These are phyloP conservation scores for Diorhabda carinulata DNA, from an alignment of 1,140 invertebrate species.

Conservation along the genomic window DNA sequence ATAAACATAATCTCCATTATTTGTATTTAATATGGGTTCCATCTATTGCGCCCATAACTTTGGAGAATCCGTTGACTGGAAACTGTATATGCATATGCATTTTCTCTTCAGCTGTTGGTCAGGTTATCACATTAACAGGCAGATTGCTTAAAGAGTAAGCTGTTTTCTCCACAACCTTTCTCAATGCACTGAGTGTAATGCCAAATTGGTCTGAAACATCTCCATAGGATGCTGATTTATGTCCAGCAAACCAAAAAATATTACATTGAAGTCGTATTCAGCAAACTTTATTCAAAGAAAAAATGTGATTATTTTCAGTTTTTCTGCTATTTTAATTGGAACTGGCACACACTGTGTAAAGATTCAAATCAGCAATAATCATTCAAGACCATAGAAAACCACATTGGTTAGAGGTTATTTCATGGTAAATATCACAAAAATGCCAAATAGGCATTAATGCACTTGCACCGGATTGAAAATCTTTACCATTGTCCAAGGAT, in stretches of 20 bases:
- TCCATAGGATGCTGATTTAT: background rate
- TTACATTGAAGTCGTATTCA: background rate
- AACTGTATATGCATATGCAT: background rate
- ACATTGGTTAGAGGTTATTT: too few species aligned
- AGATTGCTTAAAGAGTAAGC: background rate
- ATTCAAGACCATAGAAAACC: too few species aligned
- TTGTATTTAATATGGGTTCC: background rate
- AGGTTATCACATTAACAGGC: background rate
- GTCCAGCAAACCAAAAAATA: background rate
- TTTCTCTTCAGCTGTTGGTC: background rate
- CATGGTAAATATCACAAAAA: too few species aligned
- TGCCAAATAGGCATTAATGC: too few species aligned
- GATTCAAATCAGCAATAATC: too few species aligned
- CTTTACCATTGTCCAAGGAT: too few species aligned
- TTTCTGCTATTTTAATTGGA: background rate
- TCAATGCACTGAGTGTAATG: background rate
- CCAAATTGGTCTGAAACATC: background rate
- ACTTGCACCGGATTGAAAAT: too few species aligned
- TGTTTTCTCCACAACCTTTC: background rate
- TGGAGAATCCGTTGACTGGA: background rate
- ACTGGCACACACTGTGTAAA: too few species aligned
- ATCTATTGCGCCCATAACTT: background rate
- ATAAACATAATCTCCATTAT: too few species aligned
- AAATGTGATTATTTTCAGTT: background rate
- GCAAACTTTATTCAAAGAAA: too few species aligned